Base-by-base conservation (phyloP, 2,113 vertebrate genomes). In the Poeciliopsis prolifica region DNA sequence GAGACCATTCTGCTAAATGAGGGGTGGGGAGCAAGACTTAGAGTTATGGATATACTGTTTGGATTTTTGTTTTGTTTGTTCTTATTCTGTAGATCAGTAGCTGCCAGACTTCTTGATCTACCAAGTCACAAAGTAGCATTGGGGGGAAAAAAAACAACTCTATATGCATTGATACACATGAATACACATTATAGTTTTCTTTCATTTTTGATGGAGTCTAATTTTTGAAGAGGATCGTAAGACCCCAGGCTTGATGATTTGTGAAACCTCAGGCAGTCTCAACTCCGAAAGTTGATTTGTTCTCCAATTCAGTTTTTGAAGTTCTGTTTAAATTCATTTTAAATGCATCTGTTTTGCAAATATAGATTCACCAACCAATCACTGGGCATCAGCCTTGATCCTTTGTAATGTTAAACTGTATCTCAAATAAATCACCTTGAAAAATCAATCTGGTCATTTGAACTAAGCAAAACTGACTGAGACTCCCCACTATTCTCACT, bases 1-100 rank as follows among this genome's bases (percentile, higher is more conserved):
- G 65, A 91, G 65, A 76, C 22, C 65, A 58, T 35, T 42, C 63
- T 58, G 35, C 29, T 81, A 42, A 42, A 64, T 24, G 17, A 35
- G 48, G 44, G n/a, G 29, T 8, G 61, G 13, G 33, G 15, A 69
- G 75, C 54, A 19, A 29, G 15, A 40, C 48, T 48, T 61, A 61
- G 29, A 73, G 29, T 31, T 72, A 24, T 35, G 9, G 24, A 64
- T 15, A 63, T 12, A 26, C 48, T 24, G 19, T 54, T 24, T 24
- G 48, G 17, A 51, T 51, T 51, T 22, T 54, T 8, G 17, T 22
- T 54, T 22, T 42, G 40, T 42, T 15, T 42, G 14, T 42, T 42
- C 14, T 10, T 2, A 42, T 15, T 48, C 44, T 48, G 15, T 19
- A 48, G 4, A 48, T 48, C 44, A 48, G 44, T 19, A 9, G 5